phyloP scores from a whole-genome alignment of 2,113 vertebrate species.

The Pygoscelis adeliae region DNA sequence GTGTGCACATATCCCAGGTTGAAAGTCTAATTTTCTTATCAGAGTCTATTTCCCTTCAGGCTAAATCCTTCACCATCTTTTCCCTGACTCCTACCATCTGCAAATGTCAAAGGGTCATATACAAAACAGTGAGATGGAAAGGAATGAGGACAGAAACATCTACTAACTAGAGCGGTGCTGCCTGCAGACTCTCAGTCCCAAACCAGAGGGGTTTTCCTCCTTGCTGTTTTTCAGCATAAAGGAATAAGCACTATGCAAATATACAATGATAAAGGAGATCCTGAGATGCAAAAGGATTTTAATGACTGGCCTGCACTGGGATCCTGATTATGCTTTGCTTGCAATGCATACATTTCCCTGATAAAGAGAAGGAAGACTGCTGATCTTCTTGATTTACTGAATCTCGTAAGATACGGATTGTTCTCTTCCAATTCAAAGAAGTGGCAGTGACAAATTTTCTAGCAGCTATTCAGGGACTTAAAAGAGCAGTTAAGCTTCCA shows the following conservation, averaged over 20 bases:
- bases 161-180: neutral
- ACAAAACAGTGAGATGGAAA: neutral
- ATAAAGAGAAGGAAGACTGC: neutral
- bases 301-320: neutral
- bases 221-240: neutral
- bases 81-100: neutral
- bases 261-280: neutral
- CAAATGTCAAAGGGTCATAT: neutral
- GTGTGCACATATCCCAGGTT: neutral
- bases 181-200: neutral
- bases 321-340: neutral
- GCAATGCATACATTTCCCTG: neutral
- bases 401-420: neutral
- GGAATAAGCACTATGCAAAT: neutral
- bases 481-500: constrained; percentile 2
- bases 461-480: neutral
- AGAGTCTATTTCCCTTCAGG: neutral
- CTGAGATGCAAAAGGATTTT: neutral
- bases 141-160: neutral
- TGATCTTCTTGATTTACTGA: neutral
- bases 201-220: neutral
- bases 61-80: constrained; percentile 13
- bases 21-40: neutral
- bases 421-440: neutral
- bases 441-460: neutral